Evolutionary conservation across 2,888 invertebrate genomes (phyloP).

Genomic region (Norana najaformis): DNA sequence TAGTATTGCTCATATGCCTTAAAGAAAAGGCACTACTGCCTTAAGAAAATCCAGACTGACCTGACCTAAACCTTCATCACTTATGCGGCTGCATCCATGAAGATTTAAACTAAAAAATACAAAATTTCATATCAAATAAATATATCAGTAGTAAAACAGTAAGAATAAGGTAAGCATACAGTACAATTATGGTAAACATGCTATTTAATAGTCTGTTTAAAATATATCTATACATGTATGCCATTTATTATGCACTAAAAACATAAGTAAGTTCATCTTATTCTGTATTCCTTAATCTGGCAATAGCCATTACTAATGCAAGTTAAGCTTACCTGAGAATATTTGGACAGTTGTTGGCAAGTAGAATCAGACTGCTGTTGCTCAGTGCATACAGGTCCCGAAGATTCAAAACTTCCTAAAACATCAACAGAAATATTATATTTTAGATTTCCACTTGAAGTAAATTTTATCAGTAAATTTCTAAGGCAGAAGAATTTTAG

Average conservation of each 20-base stretch:
- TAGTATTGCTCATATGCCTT: not conserved
- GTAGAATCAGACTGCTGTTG: conserved; percentile 47
- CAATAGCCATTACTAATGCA: not conserved
- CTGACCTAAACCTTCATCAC: conserved; percentile 46
- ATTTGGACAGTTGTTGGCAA: conserved; percentile 52
- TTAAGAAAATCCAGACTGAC: conserved; percentile 10
- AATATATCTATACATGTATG: not conserved
- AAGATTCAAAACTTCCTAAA: conserved; percentile 51
- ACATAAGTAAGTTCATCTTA: too few species aligned
- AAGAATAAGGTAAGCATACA: not conserved
- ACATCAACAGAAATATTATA: not conserved
- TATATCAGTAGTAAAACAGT: not conserved
- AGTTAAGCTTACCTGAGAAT: conserved; percentile 37
- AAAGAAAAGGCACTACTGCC: too few species aligned
- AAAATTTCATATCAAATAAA: not conserved
- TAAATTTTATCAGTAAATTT: not conserved
- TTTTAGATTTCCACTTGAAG: not conserved
- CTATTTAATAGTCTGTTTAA: not conserved
- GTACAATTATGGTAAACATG: not conserved
- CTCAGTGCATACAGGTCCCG: conserved; percentile 48
- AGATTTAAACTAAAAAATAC: conserved; percentile 50
- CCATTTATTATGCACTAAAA: not conserved
- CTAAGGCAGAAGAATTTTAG: too few species aligned
- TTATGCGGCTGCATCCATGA: conserved; percentile 52
- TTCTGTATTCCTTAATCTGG: too few species aligned